Evolutionary conservation across 2,888 invertebrate species (phyloP).

Genomic region (Sialis fuliginosa): DNA sequence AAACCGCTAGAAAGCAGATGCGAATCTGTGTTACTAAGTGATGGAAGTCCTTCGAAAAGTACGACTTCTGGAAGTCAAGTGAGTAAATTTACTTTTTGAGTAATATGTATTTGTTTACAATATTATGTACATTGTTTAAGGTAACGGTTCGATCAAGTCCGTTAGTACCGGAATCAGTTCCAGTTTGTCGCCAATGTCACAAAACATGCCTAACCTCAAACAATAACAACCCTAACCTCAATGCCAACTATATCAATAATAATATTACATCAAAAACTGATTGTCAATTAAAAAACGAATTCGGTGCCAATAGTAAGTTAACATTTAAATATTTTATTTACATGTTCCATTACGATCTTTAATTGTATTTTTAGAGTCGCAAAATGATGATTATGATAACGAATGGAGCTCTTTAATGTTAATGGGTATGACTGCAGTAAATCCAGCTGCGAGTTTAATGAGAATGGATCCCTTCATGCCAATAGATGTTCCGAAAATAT

Average conservation of each 20-base stretch:
- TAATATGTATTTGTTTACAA: not conserved
- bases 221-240: conserved; percentile 27
- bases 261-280: conserved; percentile 8
- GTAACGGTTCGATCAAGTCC: conserved; percentile 63
- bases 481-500: conserved; percentile 43
- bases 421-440: conserved; percentile 45
- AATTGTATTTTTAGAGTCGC: conserved; percentile 12
- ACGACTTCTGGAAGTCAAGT: conserved; percentile 67
- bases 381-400: conserved; percentile 25
- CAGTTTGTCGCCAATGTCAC: conserved; percentile 62
- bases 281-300: not conserved
- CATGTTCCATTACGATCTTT: no score
- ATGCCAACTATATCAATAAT: conserved; percentile 14
- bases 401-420: conserved; percentile 48
- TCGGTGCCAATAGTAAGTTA: not conserved
- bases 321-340: no score
- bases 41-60: conserved; percentile 52
- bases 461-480: conserved; percentile 34
- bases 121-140: conserved; percentile 24
- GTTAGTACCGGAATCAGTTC: conserved; percentile 49
- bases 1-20: conserved; percentile 21
- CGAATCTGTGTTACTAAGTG: conserved; percentile 29
- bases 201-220: conserved; percentile 51
- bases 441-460: conserved; percentile 38
- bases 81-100: conserved; percentile 15